These are phyloP conservation scores for Otolemur crassicaudatus DNA, from an alignment of 2,797 vertebrate genomes.

Conservation along the genomic window DNA sequence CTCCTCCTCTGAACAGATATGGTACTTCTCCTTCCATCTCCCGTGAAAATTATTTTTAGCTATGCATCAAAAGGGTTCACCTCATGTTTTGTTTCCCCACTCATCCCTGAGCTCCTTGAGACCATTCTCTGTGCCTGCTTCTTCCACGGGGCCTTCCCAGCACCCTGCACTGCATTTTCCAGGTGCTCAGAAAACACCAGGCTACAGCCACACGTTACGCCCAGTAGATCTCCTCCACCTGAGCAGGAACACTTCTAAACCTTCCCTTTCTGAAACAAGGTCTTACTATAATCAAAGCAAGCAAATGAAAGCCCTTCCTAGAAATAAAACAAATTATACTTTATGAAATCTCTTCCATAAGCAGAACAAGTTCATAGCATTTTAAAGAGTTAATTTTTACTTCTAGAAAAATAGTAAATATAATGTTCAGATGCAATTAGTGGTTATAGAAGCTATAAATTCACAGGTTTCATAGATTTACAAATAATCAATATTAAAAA, in stretches of 20 bases:
- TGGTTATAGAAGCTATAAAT: not conserved
- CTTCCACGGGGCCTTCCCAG: not conserved
- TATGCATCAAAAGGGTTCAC: not conserved
- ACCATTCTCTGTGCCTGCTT: not conserved
- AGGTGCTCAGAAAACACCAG: not conserved
- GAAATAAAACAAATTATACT: conserved; percentile 4
- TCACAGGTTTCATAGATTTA: not conserved
- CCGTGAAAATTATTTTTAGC: not conserved
- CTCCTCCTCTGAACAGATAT: not conserved
- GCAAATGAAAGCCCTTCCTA: conserved; percentile 28
- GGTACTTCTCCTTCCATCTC: not conserved
- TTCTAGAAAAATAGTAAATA: conserved; percentile 41
- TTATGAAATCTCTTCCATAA: not conserved
- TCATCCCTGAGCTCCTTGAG: not conserved
- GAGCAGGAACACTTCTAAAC: not conserved
- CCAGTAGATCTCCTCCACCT: not conserved
- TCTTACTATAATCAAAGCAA: conserved; percentile 13
- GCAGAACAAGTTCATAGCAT: not conserved
- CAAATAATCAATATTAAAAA: conserved; percentile 48
- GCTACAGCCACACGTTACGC: not conserved
- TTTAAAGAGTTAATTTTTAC: conserved; percentile 44
- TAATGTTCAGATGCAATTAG: not conserved
- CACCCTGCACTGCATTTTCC: not conserved
- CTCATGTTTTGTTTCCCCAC: not conserved
- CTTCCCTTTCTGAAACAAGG: not conserved